These are phyloP conservation scores for Sinocyclocheilus rhinocerous DNA, from an alignment of 2,113 vertebrate species.

Conservation along the genomic window DNA sequence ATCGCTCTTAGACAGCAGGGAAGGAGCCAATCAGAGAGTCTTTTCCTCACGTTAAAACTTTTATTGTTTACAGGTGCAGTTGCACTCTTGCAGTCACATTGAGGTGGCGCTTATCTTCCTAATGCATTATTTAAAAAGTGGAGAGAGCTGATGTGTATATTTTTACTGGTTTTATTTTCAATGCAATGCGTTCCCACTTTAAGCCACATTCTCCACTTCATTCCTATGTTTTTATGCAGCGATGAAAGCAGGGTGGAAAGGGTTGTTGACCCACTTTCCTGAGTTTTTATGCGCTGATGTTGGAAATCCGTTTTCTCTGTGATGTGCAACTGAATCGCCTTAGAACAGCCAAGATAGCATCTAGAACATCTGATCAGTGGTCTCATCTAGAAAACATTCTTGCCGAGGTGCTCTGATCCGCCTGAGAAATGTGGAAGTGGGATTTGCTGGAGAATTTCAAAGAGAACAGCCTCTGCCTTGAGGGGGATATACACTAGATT, in stretches of 20 bases:
- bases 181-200: background rate
- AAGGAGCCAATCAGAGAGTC: constrained; percentile 7
- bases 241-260: background rate
- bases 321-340: background rate
- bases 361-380: background rate
- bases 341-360: background rate
- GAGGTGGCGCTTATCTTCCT: background rate
- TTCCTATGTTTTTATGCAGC: background rate
- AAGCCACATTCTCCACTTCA: background rate
- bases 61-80: constrained; percentile 8
- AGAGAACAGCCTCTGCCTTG: background rate
- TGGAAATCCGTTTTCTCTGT: constrained; percentile 4
- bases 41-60: background rate
- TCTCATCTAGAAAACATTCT: background rate
- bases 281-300: background rate
- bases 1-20: background rate
- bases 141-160: background rate
- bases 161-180: background rate
- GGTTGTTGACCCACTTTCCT: constrained; percentile 39
- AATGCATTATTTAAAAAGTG: no score
- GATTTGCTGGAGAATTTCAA: constrained; percentile 31
- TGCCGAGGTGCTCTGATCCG: background rate
- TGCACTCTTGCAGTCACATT: background rate
- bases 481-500: background rate
- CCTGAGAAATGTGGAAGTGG: constrained; percentile 11